These are phyloP conservation scores for Lindbergichthys nudifrons DNA, from an alignment of 2,797 vertebrate genomes.

Conservation along the genomic window DNA sequence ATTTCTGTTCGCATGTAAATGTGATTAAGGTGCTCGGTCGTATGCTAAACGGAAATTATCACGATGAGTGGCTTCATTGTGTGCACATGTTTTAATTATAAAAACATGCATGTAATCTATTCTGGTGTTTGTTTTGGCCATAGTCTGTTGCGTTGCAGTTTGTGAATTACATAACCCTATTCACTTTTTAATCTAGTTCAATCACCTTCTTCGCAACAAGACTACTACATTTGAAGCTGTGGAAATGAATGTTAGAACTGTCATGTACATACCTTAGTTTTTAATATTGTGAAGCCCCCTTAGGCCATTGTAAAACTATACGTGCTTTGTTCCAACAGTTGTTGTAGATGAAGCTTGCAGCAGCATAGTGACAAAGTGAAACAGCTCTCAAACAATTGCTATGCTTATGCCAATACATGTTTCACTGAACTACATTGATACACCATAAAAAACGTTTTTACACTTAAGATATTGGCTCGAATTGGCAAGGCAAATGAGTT, in stretches of 20 bases:
- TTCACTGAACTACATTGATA: conserved; percentile 1
- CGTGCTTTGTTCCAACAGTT: not conserved
- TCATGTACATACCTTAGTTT: not conserved
- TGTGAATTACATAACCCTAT: not conserved
- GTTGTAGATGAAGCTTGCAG: not conserved
- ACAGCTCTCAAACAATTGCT: not conserved
- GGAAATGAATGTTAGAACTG: not conserved
- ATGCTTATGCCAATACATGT: not conserved
- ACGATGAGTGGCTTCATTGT: conserved; percentile 15
- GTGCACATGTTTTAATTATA: conserved; percentile 33
- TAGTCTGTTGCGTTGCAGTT: conserved; percentile 2
- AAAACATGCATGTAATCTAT: not conserved
- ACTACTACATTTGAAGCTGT: no score
- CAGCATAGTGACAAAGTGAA: not conserved
- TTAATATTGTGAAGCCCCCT: not conserved
- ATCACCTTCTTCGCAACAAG: not conserved
- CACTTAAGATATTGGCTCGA: not conserved
- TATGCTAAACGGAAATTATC: conserved; percentile 32
- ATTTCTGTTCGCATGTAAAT: conserved; percentile 47
- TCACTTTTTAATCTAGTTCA: not conserved
- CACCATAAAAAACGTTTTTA: not conserved
- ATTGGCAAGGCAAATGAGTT: not conserved
- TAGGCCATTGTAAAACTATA: not conserved
- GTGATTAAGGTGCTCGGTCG: conserved; percentile 34
- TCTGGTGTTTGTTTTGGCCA: not conserved